Evolutionary conservation across 2,888 invertebrate species (phyloP).

Genomic region (Eupithecia inturbata): DNA sequence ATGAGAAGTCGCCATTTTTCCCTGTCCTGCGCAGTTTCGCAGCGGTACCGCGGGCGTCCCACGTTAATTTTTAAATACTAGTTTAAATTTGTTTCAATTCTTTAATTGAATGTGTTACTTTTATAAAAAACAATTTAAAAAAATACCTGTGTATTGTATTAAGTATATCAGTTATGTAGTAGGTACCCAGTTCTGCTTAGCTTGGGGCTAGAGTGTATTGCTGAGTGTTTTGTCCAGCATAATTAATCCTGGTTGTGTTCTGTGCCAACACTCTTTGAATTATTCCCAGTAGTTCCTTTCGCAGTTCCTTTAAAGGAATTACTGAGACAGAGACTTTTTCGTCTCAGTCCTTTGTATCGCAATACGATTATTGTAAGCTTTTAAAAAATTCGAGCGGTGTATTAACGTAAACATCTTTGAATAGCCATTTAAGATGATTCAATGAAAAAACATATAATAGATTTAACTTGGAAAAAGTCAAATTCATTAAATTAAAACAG

Average conservation of each 20-base stretch:
- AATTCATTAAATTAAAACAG: too few species aligned
- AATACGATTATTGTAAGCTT: constrained; percentile 4
- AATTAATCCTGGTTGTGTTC: constrained; percentile 1
- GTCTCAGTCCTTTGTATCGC: background rate
- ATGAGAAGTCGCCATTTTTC: too few species aligned
- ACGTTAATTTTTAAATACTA: background rate
- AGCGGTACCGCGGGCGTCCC: too few species aligned
- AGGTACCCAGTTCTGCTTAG: background rate
- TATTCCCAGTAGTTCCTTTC: background rate
- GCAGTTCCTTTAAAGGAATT: background rate
- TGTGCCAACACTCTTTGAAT: background rate
- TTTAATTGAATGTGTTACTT: too few species aligned
- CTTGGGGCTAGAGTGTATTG: background rate
- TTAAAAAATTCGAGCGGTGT: background rate
- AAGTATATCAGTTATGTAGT: too few species aligned
- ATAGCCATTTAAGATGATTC: background rate
- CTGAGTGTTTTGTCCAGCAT: background rate
- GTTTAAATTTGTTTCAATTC: too few species aligned
- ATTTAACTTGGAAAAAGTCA: too few species aligned
- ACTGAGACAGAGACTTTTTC: background rate
- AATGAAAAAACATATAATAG: too few species aligned
- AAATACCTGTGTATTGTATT: too few species aligned
- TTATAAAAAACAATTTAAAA: too few species aligned
- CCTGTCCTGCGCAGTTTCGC: too few species aligned
- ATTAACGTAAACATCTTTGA: background rate